Conservation (phyloP, 2,888 invertebrate genomes). For the Sipha maydis region DNA sequence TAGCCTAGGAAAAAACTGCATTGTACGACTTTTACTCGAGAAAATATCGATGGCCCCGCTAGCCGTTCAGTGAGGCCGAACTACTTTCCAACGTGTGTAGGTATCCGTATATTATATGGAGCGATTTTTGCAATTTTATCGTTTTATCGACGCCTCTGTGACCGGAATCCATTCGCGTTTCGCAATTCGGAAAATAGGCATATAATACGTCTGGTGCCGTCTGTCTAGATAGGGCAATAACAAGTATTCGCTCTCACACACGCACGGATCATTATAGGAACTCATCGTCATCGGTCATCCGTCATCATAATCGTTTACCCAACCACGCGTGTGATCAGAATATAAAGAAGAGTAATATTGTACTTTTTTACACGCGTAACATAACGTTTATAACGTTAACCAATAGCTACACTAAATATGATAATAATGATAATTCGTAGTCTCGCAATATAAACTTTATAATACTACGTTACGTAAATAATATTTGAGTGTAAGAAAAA, state of each 20-base stretch:
- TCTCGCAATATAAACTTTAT: not conserved
- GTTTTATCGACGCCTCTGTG: constrained; percentile 46
- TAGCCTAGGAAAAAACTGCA: not conserved
- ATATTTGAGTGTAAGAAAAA: not conserved
- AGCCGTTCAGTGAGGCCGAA: constrained; percentile 41
- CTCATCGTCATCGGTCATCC: not conserved
- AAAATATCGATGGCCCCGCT: constrained; percentile 46
- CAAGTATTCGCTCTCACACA: not conserved
- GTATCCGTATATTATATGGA: not conserved
- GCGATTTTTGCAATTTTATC: constrained; percentile 38
- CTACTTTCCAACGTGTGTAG: constrained; percentile 45
- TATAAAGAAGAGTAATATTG: constrained; percentile 3
- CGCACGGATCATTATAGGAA: not conserved
- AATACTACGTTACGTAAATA: not conserved
- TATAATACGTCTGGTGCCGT: not conserved
- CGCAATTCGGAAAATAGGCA: constrained; percentile 14
- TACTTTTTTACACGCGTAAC: not conserved
- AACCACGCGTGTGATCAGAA: not conserved
- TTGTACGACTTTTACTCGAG: constrained; percentile 52
- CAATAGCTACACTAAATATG: not conserved
- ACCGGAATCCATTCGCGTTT: constrained; percentile 47
- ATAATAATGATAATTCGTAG: no score
- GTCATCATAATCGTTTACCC: not conserved
- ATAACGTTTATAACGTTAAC: not conserved
- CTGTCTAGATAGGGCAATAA: constrained; percentile 23